These are phyloP conservation scores for Cydia splendana DNA, from an alignment of 1,140 invertebrate species.

Conservation along the genomic window DNA sequence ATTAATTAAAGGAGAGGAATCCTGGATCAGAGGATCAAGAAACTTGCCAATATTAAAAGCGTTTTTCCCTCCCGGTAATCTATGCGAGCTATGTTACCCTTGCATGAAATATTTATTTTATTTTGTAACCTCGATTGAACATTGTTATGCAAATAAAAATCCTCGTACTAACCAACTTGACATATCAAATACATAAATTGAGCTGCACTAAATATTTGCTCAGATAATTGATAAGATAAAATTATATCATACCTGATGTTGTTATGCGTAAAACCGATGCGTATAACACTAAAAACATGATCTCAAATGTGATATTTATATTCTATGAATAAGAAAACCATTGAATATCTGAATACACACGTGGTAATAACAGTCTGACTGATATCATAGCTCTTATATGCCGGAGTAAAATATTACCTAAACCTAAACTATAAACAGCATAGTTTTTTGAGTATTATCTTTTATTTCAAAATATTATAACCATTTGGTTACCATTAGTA, in stretches of 20 bases:
- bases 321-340: too few relatives aligned
- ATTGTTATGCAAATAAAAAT: background rate
- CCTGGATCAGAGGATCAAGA: background rate
- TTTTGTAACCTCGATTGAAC: background rate
- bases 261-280: background rate
- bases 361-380: too few relatives aligned
- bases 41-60: background rate
- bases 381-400: too few relatives aligned
- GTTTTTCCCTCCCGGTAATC: background rate
- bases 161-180: background rate
- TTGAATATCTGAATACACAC: too few relatives aligned
- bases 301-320: background rate
- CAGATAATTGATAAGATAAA: constrained; percentile 16
- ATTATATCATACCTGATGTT: background rate
- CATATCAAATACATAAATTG: background rate
- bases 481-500: too few relatives aligned
- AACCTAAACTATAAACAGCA: too few relatives aligned
- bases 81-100: background rate
- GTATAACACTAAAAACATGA: background rate
- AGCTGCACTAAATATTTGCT: constrained; percentile 8
- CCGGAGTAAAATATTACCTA: too few relatives aligned
- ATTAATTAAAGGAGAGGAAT: background rate
- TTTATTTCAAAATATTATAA: too few relatives aligned
- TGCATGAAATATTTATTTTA: background rate
- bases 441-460: too few relatives aligned